Conservation (phyloP, 1,140 invertebrate species). For the Pentalonia nigronervosa region DNA sequence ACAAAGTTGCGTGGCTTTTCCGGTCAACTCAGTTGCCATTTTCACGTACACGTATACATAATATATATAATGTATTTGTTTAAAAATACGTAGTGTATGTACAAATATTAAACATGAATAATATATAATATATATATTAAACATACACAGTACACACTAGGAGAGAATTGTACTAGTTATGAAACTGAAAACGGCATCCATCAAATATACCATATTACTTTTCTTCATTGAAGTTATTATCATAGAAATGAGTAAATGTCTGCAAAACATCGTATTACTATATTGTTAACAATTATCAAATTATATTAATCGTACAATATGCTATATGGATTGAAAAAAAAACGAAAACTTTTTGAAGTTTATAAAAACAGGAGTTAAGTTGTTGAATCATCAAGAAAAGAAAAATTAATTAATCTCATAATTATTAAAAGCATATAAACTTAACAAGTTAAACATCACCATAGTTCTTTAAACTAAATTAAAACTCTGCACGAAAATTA, state of each 20-base stretch:
- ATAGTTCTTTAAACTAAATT: background rate
- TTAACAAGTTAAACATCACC: background rate
- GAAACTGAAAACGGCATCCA: background rate
- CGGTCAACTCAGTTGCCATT: background rate
- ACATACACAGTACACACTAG: background rate
- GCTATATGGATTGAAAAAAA: background rate
- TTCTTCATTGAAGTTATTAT: background rate
- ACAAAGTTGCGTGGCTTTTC: slow-evolving; percentile 15
- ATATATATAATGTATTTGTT: background rate
- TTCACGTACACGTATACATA: background rate
- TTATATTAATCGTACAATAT: background rate
- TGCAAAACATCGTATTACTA: background rate
- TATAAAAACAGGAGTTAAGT: background rate
- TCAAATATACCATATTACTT: background rate
- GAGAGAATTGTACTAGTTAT: background rate
- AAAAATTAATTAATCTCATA: slow-evolving; percentile 17
- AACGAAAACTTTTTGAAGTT: background rate
- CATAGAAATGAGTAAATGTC: background rate
- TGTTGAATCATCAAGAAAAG: background rate
- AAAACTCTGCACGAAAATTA: background rate
- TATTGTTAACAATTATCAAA: background rate
- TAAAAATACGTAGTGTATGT: background rate
- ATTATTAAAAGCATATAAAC: background rate
- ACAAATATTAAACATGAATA: background rate
- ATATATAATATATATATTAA: no score